Evolutionary conservation across 2,113 vertebrate genomes (phyloP).

Genomic region (Oreochromis aureus): DNA sequence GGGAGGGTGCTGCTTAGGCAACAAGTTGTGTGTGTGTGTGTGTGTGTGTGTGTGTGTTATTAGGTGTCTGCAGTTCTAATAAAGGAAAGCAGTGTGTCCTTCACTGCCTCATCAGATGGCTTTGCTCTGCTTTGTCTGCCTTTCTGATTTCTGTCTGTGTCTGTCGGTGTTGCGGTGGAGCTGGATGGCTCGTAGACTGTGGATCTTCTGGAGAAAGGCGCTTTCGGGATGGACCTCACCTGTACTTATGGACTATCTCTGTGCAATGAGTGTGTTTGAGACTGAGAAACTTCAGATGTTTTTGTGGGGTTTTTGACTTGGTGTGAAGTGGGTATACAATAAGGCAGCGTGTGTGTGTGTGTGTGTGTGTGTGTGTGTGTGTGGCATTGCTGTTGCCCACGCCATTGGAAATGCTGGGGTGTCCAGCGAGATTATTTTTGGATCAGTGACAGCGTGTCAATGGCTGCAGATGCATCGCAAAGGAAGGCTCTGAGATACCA

Average conservation of each 20-base stretch:
- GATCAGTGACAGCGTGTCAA: conserved; percentile 79
- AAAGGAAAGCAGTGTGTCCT: conserved; percentile 68
- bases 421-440: conserved; percentile 76
- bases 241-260: neutral
- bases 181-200: conserved; percentile 35
- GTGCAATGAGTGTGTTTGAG: neutral
- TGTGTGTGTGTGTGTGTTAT: conserved; percentile 50
- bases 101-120: conserved; percentile 67
- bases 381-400: conserved; percentile 49
- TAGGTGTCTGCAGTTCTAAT: conserved; percentile 75
- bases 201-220: conserved; percentile 40
- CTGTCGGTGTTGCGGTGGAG: conserved; percentile 18
- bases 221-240: neutral
- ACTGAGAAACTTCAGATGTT: conserved; percentile 5
- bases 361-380: conserved; percentile 11
- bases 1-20: conserved; percentile 50
- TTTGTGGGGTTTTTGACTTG: conserved; percentile 17
- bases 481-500: conserved; percentile 83
- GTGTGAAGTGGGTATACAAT: neutral
- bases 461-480: conserved; percentile 84
- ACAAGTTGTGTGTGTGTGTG: conserved; percentile 39
- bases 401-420: conserved; percentile 69
- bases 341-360: neutral
- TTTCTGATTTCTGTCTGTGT: conserved; percentile 30
- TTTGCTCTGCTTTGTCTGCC: conserved; percentile 51